These are phyloP conservation scores for Silurus aristotelis DNA, from an alignment of 2,797 vertebrate genomes.

Conservation along the genomic window DNA sequence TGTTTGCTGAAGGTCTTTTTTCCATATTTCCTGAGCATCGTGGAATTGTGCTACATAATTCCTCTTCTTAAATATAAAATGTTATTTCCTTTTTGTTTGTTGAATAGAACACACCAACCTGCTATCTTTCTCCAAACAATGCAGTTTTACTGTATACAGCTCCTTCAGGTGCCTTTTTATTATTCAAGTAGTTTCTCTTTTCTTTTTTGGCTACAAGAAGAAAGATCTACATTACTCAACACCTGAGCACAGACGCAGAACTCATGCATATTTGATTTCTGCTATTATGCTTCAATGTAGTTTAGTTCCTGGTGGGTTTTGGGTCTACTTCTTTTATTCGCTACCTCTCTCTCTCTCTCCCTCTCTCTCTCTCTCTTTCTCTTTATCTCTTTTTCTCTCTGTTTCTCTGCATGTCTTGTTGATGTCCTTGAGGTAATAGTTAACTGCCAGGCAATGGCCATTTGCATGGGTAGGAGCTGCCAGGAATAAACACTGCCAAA, in stretches of 20 bases:
- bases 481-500: constrained; percentile 38
- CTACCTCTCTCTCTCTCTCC: constrained; percentile 1
- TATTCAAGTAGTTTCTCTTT: not conserved
- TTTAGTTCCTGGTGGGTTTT: constrained; percentile 5
- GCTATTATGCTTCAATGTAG: constrained; percentile 22
- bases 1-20: constrained; percentile 9
- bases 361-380: too few species aligned
- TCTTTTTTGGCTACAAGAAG: constrained; percentile 6
- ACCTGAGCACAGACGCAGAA: constrained; percentile 19
- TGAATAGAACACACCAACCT: constrained; percentile 5
- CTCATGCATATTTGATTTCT: constrained; percentile 32
- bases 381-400: too few species aligned
- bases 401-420: not conserved
- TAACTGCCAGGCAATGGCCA: constrained; percentile 17
- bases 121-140: constrained; percentile 23
- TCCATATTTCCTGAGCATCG: not conserved
- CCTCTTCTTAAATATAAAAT: not conserved
- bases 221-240: not conserved
- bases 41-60: constrained; percentile 20
- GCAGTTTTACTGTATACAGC: constrained; percentile 17
- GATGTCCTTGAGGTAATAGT: constrained; percentile 25
- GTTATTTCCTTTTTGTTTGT: not conserved
- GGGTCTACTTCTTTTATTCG: not conserved
- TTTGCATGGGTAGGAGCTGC: constrained; percentile 17
- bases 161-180: not conserved